phyloP scores from a whole-genome alignment of 2,797 vertebrate genomes.

The Hipposideros larvatus region DNA sequence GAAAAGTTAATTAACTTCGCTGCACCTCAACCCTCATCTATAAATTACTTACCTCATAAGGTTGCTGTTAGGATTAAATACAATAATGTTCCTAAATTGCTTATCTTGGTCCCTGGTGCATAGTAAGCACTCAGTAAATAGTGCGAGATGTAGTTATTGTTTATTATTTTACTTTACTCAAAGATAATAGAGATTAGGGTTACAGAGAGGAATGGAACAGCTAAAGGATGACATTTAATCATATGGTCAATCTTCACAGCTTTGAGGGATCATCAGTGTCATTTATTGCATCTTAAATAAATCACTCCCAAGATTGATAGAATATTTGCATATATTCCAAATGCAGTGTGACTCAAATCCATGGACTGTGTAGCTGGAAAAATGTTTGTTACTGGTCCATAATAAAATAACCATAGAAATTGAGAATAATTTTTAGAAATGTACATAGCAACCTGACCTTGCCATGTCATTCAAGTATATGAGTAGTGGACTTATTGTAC shows the following conservation, averaged over 20 bases:
- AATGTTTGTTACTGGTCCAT: background rate
- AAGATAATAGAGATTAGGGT: background rate
- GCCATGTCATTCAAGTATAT: background rate
- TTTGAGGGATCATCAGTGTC: background rate
- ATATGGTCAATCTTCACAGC: background rate
- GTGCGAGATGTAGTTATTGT: background rate
- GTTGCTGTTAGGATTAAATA: conserved; percentile 40
- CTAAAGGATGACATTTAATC: conserved; percentile 1
- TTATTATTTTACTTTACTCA: conserved; percentile 40
- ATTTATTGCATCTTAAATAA: conserved; percentile 7
- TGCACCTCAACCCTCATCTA: background rate
- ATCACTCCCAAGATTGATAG: background rate
- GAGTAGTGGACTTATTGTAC: background rate
- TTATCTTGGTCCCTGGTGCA: background rate
- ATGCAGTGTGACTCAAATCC: background rate
- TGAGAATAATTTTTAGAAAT: background rate
- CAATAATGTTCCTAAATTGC: background rate
- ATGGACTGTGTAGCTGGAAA: background rate
- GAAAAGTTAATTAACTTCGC: conserved; percentile 65
- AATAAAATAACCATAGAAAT: background rate
- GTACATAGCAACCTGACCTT: background rate
- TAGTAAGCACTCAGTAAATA: background rate
- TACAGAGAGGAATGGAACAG: background rate
- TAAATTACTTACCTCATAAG: conserved; percentile 52
- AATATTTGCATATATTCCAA: background rate